A percentile compares a stretch with the other conserved stretches of the same genome.
These are phyloP conservation scores for Chaetodon auriga DNA, from an alignment of 2,113 vertebrate genomes.

Conservation along the genomic window DNA sequence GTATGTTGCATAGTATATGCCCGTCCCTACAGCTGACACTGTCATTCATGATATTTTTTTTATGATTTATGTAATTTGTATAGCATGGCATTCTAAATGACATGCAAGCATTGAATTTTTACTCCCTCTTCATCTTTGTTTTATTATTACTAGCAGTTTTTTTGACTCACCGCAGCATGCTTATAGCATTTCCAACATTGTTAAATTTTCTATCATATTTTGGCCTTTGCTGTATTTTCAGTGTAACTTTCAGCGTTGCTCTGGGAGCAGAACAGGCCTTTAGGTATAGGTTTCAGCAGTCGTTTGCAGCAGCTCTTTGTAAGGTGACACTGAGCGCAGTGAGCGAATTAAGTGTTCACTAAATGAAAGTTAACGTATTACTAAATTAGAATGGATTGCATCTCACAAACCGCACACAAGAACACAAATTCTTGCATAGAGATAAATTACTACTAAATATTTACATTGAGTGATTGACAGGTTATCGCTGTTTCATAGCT, in stretches of 20 bases:
- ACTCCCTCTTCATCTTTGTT: background rate
- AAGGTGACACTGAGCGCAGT: background rate
- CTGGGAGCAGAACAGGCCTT: background rate
- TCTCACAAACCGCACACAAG: no score
- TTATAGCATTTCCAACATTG: background rate
- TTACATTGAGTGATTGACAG: no score
- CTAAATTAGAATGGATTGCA: no score
- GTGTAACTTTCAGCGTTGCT: background rate
- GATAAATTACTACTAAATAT: no score
- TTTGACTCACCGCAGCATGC: background rate
- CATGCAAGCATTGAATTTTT: background rate
- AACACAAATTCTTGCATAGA: no score
- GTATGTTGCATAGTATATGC: background rate
- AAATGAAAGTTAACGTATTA: no score
- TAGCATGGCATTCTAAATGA: constrained; percentile 19
- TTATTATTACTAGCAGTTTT: background rate
- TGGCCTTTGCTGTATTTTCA: background rate
- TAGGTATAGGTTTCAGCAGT: no score
- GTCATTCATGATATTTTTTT: background rate
- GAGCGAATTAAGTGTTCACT: background rate
- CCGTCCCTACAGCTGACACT: no score
- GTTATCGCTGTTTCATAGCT: no score
- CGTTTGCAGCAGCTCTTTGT: background rate
- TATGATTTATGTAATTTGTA: background rate
- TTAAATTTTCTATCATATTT: background rate